Evolutionary conservation across 2,797 vertebrate species (phyloP), one percentile per base, ranked within the genome.

Genomic region (Euthynnus affinis): DNA sequence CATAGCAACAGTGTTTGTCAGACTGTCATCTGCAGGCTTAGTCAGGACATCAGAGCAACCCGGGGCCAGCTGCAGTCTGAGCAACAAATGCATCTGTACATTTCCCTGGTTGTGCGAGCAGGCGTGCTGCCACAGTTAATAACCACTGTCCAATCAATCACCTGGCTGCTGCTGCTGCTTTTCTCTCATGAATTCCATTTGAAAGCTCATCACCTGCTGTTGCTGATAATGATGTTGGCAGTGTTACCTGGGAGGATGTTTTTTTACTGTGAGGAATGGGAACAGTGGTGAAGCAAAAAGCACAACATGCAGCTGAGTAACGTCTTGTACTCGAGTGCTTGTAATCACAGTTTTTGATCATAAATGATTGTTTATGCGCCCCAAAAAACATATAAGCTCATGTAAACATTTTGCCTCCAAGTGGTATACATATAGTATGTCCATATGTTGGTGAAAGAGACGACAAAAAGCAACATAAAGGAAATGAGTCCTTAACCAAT

Each of bases 1-100:
- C 87, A 93, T 92, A 71, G 89, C 76, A 87, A 93, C 90, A 3
- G 15, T 6, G 34, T 20, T 69, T 59, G 74, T 87, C 78, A 70
- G 74, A 29, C 76, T 68, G 76, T 85, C 85, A 79, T 78, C 44
- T 53, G 42, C 66, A 58, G 76, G 57, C 71, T 82, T 62, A 85
- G 83, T 88, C 74, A 83, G 67, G 76, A 65, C 65, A 74, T 22
- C 40, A 5, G 59, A 40, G 40, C 0, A 32, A 86, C 85, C 84
- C 42, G 51, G 1, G 15, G 42, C 6, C 60, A 3, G 61, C 82
- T 69, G 74, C 73, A 68, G 53, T 52, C 61, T 65, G 62, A 80
- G 59, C 27, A 84, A 53, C 67, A 73, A 77, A 75, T 63, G n/a
- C 66, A 59, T 44, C 27, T 9, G 18, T 69, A 18, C 65, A n/a